Conservation (phyloP, 2,888 invertebrate species). For the Harpalus rubripes region DNA sequence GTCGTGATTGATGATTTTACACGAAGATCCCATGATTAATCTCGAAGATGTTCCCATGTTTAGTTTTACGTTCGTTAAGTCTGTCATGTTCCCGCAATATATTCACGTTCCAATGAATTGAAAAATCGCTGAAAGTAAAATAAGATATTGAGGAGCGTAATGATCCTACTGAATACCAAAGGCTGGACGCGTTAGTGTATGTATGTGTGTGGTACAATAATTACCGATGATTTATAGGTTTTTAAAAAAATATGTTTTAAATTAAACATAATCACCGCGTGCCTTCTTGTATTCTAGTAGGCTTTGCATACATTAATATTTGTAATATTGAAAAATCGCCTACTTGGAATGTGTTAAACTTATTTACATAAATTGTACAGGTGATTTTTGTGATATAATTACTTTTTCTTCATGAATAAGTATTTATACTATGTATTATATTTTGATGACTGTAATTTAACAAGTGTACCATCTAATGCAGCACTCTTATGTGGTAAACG, state of each 20-base stretch:
- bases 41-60: constrained; percentile 25
- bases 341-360: too few species aligned
- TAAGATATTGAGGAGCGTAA: constrained; percentile 20
- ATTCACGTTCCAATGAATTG: constrained; percentile 9
- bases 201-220: constrained; percentile 14
- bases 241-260: background rate
- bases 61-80: constrained; percentile 30
- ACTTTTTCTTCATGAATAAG: too few species aligned
- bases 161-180: constrained; percentile 7
- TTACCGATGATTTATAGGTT: constrained; percentile 9
- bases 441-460: too few species aligned
- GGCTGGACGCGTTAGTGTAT: background rate
- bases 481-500: too few species aligned
- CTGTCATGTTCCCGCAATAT: constrained; percentile 2
- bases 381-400: too few species aligned
- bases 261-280: background rate
- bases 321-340: background rate
- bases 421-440: too few species aligned
- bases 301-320: background rate
- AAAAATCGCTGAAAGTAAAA: constrained; percentile 11
- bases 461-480: too few species aligned
- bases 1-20: constrained; percentile 28
- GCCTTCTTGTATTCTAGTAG: background rate
- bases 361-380: too few species aligned
- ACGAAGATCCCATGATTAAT: constrained; percentile 1